Conservation (phyloP, 2,113 vertebrate genomes). For the Uria aalge region DNA sequence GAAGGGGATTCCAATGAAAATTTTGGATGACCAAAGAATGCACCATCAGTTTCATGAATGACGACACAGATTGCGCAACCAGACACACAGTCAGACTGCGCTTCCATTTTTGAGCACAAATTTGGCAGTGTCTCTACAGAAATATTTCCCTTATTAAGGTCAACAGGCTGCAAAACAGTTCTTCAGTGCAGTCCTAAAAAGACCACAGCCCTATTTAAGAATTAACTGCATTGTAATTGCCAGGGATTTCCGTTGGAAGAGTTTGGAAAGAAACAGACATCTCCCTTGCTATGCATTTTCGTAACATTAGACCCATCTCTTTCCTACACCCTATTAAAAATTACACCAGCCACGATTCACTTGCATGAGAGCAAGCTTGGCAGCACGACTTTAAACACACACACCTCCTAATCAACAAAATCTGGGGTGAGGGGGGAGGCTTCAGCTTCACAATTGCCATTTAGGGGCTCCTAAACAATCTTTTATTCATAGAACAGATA, state of each 20-base stretch:
- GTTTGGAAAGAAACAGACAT: neutral
- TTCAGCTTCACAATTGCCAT: neutral
- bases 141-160: conserved; percentile 61
- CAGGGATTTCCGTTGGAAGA: neutral
- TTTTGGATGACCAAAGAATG: conserved; percentile 6
- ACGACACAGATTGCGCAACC: neutral
- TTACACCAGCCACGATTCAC: neutral
- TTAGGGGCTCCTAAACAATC: neutral
- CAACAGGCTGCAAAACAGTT: conserved; percentile 26
- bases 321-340: neutral
- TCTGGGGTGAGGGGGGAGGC: neutral
- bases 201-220: neutral
- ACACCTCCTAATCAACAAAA: neutral
- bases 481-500: neutral
- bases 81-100: neutral
- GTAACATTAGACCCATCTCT: neutral
- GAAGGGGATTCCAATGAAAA: neutral
- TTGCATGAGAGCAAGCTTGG: neutral
- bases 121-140: conserved; percentile 33
- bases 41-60: neutral
- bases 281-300: neutral
- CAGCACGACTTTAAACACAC: neutral
- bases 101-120: conserved; percentile 60
- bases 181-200: neutral
- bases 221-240: neutral